Percentiles rank a stretch among this genome's conserved stretches.
Evolutionary conservation across 2,113 vertebrate genomes (phyloP).

Genomic region (Bufo gargarizans): DNA sequence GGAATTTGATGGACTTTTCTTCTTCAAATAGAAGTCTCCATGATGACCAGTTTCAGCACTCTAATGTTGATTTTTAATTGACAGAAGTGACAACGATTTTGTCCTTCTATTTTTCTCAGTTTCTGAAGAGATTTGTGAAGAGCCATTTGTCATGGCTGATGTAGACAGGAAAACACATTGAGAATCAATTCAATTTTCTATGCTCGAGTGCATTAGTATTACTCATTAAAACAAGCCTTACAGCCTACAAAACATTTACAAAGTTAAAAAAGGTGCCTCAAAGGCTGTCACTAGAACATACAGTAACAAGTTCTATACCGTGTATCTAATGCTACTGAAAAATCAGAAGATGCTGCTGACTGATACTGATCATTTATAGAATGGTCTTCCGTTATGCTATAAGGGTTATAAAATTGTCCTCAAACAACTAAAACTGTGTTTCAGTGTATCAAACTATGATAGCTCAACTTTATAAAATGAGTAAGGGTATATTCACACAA

Average conservation of each 20-base stretch:
- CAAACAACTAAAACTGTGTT: no score
- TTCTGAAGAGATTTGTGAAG: not conserved
- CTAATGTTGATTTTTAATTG: conserved; percentile 30
- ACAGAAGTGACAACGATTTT: conserved; percentile 25
- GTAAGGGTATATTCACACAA: no score
- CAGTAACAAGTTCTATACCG: not conserved
- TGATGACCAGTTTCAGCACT: not conserved
- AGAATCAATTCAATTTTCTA: not conserved
- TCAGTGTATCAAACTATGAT: no score
- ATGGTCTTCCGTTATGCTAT: no score
- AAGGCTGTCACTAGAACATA: not conserved
- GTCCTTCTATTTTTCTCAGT: not conserved
- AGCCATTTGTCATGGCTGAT: not conserved
- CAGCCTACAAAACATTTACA: not conserved
- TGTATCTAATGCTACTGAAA: not conserved
- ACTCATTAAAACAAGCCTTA: not conserved
- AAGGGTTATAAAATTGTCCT: not conserved
- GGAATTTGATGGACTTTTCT: conserved; percentile 4
- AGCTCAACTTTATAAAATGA: no score
- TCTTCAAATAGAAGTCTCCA: not conserved
- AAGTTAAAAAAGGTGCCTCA: not conserved
- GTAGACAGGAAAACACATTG: conserved; percentile 11
- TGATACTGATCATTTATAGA: not conserved
- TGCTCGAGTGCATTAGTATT: not conserved
- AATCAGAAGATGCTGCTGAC: not conserved